Percentiles rank a stretch among this genome's conserved stretches.
phyloP scores from a whole-genome alignment of 2,797 vertebrate species.

The Danio jaintianensis region DNA sequence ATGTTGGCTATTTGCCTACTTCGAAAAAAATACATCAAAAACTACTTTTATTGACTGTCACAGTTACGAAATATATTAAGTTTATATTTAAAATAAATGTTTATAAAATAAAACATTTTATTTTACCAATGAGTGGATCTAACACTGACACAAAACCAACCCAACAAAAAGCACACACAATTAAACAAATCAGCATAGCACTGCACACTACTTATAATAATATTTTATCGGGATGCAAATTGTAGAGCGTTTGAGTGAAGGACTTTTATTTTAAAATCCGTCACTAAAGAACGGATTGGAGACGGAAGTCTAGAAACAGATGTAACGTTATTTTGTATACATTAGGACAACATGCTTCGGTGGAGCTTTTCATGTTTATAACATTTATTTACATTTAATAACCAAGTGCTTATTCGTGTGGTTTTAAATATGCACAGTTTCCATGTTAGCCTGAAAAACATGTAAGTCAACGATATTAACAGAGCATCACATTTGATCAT shows the following conservation, averaged over 20 bases:
- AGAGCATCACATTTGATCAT: not conserved
- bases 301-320: conserved; percentile 2
- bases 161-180: too few relatives aligned
- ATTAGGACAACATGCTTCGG: not conserved
- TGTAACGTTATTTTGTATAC: not conserved
- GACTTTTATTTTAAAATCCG: conserved; percentile 51
- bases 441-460: conserved; percentile 70
- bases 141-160: too few relatives aligned
- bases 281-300: not conserved
- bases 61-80: too few relatives aligned
- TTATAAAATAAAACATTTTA: too few relatives aligned
- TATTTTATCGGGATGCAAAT: not conserved
- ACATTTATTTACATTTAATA: not conserved
- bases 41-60: too few relatives aligned
- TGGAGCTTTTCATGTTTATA: too few relatives aligned
- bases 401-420: conserved; percentile 62
- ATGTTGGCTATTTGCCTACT: too few relatives aligned
- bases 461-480: conserved; percentile 54
- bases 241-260: not conserved
- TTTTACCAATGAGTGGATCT: too few relatives aligned
- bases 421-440: conserved; percentile 63
- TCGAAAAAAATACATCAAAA: too few relatives aligned
- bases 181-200: too few relatives aligned
- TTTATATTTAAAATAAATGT: too few relatives aligned
- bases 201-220: not conserved